phyloP scores from a whole-genome alignment of 1,140 invertebrate species.

The Eulimnadia texana region DNA sequence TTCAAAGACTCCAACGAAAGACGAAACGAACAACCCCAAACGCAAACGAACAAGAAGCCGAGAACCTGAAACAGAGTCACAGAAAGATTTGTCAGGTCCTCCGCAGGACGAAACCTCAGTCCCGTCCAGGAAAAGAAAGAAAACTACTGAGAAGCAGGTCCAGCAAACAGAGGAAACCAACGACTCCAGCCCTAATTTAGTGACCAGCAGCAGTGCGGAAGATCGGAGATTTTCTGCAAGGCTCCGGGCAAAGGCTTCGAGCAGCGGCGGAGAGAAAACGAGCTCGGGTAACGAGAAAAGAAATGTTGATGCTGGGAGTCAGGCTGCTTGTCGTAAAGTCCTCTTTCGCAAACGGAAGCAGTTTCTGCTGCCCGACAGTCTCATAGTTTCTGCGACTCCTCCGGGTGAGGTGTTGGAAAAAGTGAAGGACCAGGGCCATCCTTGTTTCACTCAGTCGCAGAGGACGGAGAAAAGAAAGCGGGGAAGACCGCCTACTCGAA shows the following conservation, averaged over 20 bases:
- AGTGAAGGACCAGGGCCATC: not conserved
- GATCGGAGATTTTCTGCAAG: not conserved
- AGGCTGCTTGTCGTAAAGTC: not conserved
- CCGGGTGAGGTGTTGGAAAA: not conserved
- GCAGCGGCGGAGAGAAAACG: too few species aligned
- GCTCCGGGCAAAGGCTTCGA: not conserved
- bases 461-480: not conserved
- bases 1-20: not conserved
- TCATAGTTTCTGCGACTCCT: conserved; percentile 3
- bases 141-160: too few species aligned
- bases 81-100: too few species aligned
- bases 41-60: too few species aligned
- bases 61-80: too few species aligned
- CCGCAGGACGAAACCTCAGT: too few species aligned
- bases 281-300: not conserved
- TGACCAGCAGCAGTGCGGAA: not conserved
- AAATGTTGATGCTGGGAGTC: not conserved
- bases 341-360: not conserved
- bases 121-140: too few species aligned
- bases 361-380: not conserved
- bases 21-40: not conserved
- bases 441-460: not conserved
- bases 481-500: not conserved
- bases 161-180: too few species aligned
- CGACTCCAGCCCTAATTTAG: not conserved